Evolutionary conservation across 2,888 invertebrate species (phyloP), one percentile per base, ranked within the genome.

Genomic region (Macaria notata): DNA sequence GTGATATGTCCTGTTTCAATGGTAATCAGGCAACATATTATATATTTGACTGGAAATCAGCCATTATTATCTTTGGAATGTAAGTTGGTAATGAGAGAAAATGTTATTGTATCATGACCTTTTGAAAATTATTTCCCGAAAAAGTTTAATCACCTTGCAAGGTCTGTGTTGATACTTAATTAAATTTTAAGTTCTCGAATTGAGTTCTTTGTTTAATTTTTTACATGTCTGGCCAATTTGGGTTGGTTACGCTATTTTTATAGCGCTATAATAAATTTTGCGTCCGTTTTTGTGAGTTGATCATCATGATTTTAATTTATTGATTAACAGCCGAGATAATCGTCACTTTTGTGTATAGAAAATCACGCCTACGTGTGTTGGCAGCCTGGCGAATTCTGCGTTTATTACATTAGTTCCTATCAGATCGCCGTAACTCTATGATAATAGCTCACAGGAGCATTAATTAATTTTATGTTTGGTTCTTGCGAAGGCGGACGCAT

Each of bases 401-500:
- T 70, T 70, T 68, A 73, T 73, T 70, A 71, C 57, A 70, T 64
- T 49, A 55, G 56, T 57, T 70, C 69, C 68, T 75, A 78, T 73
- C 68, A 72, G 71, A 75, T 74, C 63, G 66, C 76, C 79, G 78
- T 83, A 80, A 78, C 66, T 72, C 69, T 79, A 81, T 83, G 80
- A 76, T 83, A 85, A 83, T 80, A 72, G 61, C 75, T 78, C 78
- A 79, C 76, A 77, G 72, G 71, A 70, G 73, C 75, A 79, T 81
- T 84, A 85, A 86, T 85, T 84, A 82, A 79, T 76, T 73, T 78
- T 76, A 78, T 72, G 74, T 76, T 71, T 72, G 65, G 61, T 66
- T 71, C 72, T 64, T 72, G 59, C 64, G 59, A 59, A 73, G 71
- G 86, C 87, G 81, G 79, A 67, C 68, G 66, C 72, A 71, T 73